Base-by-base conservation (phyloP, 2,888 invertebrate genomes). In the Acanthosepion pharaonis region DNA sequence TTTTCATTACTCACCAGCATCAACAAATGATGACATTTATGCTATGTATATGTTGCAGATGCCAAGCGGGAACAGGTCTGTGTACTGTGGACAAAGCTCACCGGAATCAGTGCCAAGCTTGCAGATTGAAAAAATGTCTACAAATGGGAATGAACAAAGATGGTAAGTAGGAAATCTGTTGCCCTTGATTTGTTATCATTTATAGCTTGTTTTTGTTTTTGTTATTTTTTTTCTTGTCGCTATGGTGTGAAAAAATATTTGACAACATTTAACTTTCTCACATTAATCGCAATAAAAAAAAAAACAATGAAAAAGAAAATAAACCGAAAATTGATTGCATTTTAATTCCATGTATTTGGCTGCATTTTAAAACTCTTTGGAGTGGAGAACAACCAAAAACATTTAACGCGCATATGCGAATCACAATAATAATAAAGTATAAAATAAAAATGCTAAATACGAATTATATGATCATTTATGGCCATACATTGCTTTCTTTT, bases 111-210 rank as follows among this genome's bases (percentile, higher is more conserved):
- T 99, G 99, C 97, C 99, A 99, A 97, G 99, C 99, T 0, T 99
- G 99, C 97, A 98, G 99, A 93, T 98, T 99, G 96, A 99, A 99
- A 98, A 99, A 99, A 98, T 99, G 99, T 97, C 98, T 99, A 96
- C 98, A 98, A 96, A 99, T 99, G 99, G 99, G 99, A 95, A 99
- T 99, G 99, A 99, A 99, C 98, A 99, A 99, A 98, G 99, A 99
- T 98, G 99, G 99, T 99, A 98, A 98, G 99, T 95, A 93, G 51
- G 53, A 5, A 93, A 93, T 49, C 93, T 53, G n/a, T 93, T 33
- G 6, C 20, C n/a, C 18, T 49, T 28, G 53, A 51, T 92, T 23
- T 48, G 23, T 8, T 1, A 8, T 25, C 23, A 64, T 78, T 11
- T 18, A n/a, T 5, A 15, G 42, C 1, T 42, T 42, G 42, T 42